Conservation (phyloP, 2,888 invertebrate genomes). For the Tachina grossa region DNA sequence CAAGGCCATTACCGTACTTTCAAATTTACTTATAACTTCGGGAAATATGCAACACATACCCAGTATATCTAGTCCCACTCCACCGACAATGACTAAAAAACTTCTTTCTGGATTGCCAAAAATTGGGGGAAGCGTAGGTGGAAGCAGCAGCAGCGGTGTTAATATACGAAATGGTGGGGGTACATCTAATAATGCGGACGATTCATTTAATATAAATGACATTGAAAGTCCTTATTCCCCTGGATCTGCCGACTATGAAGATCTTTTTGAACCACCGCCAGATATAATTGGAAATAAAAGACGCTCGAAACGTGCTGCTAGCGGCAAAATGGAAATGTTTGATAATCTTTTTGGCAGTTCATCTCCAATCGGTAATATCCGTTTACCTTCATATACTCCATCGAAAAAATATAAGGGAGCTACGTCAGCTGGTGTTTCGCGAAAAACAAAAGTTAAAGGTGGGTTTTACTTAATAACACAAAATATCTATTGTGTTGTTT, state of each 20-base stretch:
- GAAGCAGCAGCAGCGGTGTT: constrained; percentile 76
- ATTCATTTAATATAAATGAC: constrained; percentile 84
- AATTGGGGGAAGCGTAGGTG: constrained; percentile 77
- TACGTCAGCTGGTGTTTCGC: constrained; percentile 68
- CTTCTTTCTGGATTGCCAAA: constrained; percentile 76
- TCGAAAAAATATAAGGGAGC: constrained; percentile 73
- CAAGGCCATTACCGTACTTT: constrained; percentile 79
- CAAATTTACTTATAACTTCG: constrained; percentile 79
- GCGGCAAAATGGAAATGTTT: constrained; percentile 83
- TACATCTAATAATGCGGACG: constrained; percentile 81
- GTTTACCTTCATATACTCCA: constrained; percentile 75
- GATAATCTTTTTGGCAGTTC: constrained; percentile 86
- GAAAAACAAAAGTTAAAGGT: constrained; percentile 82
- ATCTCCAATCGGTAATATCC: constrained; percentile 81
- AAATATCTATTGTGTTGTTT: constrained; percentile 35
- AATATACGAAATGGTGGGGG: constrained; percentile 74
- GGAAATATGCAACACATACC: constrained; percentile 80
- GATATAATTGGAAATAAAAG: constrained; percentile 75
- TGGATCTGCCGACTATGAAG: constrained; percentile 94
- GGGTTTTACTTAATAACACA: constrained; percentile 73
- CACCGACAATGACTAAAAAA: constrained; percentile 74
- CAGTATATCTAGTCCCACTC: constrained; percentile 80
- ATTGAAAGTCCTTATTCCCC: constrained; percentile 94
- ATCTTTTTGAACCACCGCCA: constrained; percentile 91
- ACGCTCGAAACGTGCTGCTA: constrained; percentile 72